Percentiles rank a stretch among this genome's conserved stretches.
These are phyloP conservation scores for Tadarida brasiliensis DNA, from an alignment of 2,797 vertebrate species.

Conservation along the genomic window DNA sequence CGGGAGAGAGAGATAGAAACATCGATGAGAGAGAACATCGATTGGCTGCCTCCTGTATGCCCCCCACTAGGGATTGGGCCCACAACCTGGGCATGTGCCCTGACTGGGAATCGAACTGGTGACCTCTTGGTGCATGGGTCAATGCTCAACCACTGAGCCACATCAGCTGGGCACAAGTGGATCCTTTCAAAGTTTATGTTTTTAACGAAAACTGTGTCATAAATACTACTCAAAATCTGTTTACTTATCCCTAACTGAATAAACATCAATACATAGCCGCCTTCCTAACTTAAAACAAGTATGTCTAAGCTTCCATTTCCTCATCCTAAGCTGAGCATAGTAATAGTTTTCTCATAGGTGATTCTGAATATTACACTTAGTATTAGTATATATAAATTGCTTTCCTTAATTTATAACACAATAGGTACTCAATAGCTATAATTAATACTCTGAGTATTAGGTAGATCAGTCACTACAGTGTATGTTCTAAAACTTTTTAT, in stretches of 20 bases:
- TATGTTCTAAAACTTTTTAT: not conserved
- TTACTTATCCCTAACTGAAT: not conserved
- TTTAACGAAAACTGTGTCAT: not conserved
- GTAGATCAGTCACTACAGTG: not conserved
- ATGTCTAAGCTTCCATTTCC: not conserved
- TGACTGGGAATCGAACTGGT: too few species aligned
- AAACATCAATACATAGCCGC: not conserved
- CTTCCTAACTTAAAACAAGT: not conserved
- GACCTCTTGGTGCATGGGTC: too few species aligned
- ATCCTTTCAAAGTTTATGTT: not conserved
- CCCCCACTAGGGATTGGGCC: too few species aligned
- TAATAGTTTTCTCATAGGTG: not conserved
- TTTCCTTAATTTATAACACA: not conserved
- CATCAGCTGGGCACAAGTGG: not conserved
- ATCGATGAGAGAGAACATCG: too few species aligned
- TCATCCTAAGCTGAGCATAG: not conserved
- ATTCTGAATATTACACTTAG: not conserved
- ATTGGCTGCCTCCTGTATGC: too few species aligned
- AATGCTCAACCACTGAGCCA: too few species aligned
- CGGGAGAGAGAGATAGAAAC: too few species aligned
- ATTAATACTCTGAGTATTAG: slow-evolving; percentile 3
- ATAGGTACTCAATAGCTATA: not conserved
- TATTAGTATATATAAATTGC: not conserved
- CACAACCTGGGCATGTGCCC: too few species aligned
- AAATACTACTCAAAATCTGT: not conserved